Evolutionary conservation across 53 echinoderm and acorn worm genomes (phyloP), one percentile per base, ranked within the genome.

Genomic region (Arbacia lixula): DNA sequence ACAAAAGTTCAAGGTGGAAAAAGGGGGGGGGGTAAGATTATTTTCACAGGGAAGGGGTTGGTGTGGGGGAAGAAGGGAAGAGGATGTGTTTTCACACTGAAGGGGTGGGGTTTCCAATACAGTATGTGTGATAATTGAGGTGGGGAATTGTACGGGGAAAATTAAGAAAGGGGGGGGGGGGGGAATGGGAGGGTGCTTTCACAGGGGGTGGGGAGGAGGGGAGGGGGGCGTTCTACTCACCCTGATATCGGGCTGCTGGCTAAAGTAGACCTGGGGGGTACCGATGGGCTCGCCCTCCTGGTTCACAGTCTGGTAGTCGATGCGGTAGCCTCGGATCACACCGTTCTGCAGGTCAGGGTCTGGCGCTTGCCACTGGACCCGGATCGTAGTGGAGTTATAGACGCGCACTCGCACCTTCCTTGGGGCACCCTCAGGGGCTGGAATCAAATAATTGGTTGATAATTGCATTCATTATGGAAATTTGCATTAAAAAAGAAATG

Each of bases 401-500:
- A 92, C 99, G 30, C 85, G 87, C 22, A 85, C 99, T 30, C 68
- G 22, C 25, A 95, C 92, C 41, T 91, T 94, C 39, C 84, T 86
- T 14, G 99, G 99, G 22, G 99, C 92, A 21, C 94, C 99, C 28
- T 90, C 89, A 38, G 92, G 94, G 1, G 94, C 93, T 93, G 66
- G n/a, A n/a, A n/a, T n/a, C n/a, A n/a, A n/a, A n/a, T n/a, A n/a
- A n/a, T n/a, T n/a, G n/a, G n/a, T n/a, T n/a, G n/a, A n/a, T n/a
- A n/a, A n/a, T n/a, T n/a, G n/a, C n/a, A n/a, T n/a, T n/a, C n/a
- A n/a, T n/a, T n/a, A n/a, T n/a, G n/a, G n/a, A n/a, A n/a, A n/a
- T n/a, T n/a, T n/a, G n/a, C n/a, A n/a, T n/a, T n/a, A n/a, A n/a
- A n/a, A n/a, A n/a, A n/a, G n/a, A n/a, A n/a, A n/a, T n/a, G n/a